Base-by-base conservation (phyloP, 2,888 invertebrate species). In the Ellobium chinense region DNA sequence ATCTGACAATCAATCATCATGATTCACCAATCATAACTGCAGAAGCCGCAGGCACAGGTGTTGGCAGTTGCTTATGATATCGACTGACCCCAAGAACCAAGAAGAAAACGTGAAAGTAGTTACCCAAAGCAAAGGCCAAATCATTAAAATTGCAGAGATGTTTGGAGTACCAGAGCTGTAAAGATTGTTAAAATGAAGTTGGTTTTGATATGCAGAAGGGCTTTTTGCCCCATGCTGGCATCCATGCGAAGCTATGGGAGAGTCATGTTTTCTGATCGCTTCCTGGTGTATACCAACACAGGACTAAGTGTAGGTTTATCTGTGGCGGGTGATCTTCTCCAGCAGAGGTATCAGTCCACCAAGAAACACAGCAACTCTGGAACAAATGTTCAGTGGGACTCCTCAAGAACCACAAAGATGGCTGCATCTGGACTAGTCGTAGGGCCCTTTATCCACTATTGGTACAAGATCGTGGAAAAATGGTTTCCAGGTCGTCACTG, bases 371-470 rank as follows among this genome's bases (percentile, higher is more conserved):
- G 88, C n/a, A 84, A 88, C 34, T 85, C 88, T 68, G 80, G 82
- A 9, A 39, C 27, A 12, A 36, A n/a, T 0, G 12, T 37, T n/a
- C 24, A 72, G 1, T 89, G 88, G 88, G 93, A 94, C 75, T 89
- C 29, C 39, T 72, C 73, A 24, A 94, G 98, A 82, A 96, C 96
- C 0, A 91, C 93, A 27, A 95, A 97, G 82, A 97, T 98, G 96
- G 95, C 95, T 4, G 92, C 95, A 37, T 96, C 96, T 12, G 98
- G 97, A 1, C 93, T 95, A 68, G 94, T 95, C 3, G 95, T 97
- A 5, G 98, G 97, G 34, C 92, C 96, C 12, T 94, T 97, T 37
- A 96, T 96, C 89, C 98, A 98, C 91, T 95, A 95, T 91, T 98
- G 97, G 97, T 98, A 98, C 91, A 94, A 95, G 80, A 94, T 95